phyloP scores from a whole-genome alignment of 1,140 invertebrate species.

The Tetraneura akinire region DNA sequence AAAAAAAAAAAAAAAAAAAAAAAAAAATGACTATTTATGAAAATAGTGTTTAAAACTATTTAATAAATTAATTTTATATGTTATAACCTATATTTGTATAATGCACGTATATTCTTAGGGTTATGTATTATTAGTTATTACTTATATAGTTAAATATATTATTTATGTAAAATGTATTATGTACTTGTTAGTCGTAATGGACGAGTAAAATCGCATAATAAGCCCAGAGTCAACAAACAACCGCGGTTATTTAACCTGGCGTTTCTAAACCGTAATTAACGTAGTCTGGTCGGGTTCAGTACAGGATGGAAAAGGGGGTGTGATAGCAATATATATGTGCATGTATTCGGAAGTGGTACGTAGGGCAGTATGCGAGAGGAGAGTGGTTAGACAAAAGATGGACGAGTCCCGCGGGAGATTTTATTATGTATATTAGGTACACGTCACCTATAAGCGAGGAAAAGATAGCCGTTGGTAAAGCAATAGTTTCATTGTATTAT shows the following conservation, averaged over 20 bases:
- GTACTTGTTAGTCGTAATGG: constrained; percentile 38
- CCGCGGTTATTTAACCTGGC: constrained; percentile 48
- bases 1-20: too few relatives aligned
- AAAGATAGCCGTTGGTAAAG: neutral
- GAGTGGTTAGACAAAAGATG: constrained; percentile 43
- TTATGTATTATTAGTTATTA: too few relatives aligned
- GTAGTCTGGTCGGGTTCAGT: neutral
- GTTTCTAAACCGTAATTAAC: constrained; percentile 51
- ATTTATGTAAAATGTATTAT: constrained; percentile 13
- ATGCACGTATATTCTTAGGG: neutral
- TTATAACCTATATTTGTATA: neutral
- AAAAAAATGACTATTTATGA: too few relatives aligned
- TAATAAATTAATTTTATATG: neutral
- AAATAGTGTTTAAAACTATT: constrained; percentile 3
- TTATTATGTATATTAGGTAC: constrained; percentile 48
- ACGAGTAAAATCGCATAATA: constrained; percentile 40
- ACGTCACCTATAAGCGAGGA: constrained; percentile 19
- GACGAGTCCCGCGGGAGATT: constrained; percentile 45
- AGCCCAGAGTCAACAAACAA: constrained; percentile 46
- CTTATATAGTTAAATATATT: neutral
- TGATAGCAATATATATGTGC: neutral
- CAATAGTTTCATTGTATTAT: constrained; percentile 4
- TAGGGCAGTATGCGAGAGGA: neutral
- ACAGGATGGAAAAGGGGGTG: neutral
- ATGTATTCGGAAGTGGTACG: constrained; percentile 18